Evolutionary conservation across 2,797 vertebrate genomes (phyloP), one percentile per base, ranked within the genome.

Genomic region (Chiloscyllium punctatum): DNA sequence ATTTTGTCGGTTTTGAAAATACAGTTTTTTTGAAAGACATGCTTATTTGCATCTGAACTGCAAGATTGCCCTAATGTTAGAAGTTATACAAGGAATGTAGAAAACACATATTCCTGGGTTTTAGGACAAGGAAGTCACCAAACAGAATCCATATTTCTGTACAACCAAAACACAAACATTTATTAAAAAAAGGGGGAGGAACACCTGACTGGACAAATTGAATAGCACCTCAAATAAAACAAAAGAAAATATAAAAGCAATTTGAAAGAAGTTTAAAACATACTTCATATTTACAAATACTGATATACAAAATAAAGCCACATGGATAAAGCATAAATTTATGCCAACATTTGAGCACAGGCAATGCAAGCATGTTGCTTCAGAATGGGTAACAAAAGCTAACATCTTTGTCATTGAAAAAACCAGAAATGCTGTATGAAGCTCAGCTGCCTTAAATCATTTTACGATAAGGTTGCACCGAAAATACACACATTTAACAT

Each of bases 191-290:
- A 69, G 37, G 88, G 90, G 90, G 18, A 69, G 66, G n/a, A 69
- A 69, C 90, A 92, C 90, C 90, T 92, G 90, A 92, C 90, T 92
- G 90, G 90, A 92, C 90, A 92, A 92, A 69, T 92, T 42, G 33
- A 92, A 62, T 57, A 25, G 72, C 82, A 74, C 62, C 33, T 79
- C 69, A 79, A 94, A 71, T 91, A 96, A 72, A 95, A 95, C 87
- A 95, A 95, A 96, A 96, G 11, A 95, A 96, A 95, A 96, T 96
- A 96, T 96, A 96, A 86, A 94, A 96, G 71, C 88, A 84, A 95
- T 88, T 94, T 95, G 96, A 95, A 95, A 92, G 96, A 96, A 94
- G 94, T 92, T 96, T 95, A 68, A 96, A 96, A 96, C 79, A 95
- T 94, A 94, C 95, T 95, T 92, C 91, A 88, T 91, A 96, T 88